phyloP scores from a whole-genome alignment of 1,140 invertebrate species.

The Potamilus streckersoni region DNA sequence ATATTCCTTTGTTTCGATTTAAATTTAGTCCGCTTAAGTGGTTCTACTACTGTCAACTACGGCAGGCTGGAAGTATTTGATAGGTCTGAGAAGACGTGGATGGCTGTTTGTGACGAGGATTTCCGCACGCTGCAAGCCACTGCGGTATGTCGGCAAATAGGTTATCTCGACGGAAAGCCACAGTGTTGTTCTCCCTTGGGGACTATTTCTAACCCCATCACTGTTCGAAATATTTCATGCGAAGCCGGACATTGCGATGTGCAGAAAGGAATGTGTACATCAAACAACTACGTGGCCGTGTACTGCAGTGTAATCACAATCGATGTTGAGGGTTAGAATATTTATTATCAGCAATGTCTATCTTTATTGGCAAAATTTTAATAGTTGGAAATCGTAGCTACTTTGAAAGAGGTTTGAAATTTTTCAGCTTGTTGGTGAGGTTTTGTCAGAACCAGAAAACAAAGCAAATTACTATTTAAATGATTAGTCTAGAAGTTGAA shows the following conservation, averaged over 20 bases:
- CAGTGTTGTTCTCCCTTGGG: constrained; percentile 21
- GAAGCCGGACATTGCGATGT: constrained; percentile 12
- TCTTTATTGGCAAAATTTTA: too few relatives aligned
- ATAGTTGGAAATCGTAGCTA: too few relatives aligned
- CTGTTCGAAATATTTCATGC: constrained; percentile 10
- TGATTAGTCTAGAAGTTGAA: too few relatives aligned
- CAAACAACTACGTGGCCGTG: constrained; percentile 9
- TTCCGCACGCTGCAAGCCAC: constrained; percentile 22
- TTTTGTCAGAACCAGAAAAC: too few relatives aligned
- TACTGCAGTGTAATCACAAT: constrained; percentile 17
- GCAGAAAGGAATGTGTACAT: constrained; percentile 15
- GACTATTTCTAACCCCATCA: neutral
- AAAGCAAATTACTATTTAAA: too few relatives aligned
- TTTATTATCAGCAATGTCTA: too few relatives aligned
- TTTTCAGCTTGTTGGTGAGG: too few relatives aligned
- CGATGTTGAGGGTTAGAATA: constrained; percentile 6
- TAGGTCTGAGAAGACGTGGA: constrained; percentile 24
- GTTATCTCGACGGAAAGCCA: constrained; percentile 31
- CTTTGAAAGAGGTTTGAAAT: too few relatives aligned
- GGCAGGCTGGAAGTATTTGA: constrained; percentile 69
- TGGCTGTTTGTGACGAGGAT: constrained; percentile 29
- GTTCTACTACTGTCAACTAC: constrained; percentile 16
- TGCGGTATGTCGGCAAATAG: constrained; percentile 38
- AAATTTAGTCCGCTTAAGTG: constrained; percentile 8
- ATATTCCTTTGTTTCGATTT: neutral